phyloP scores from a whole-genome alignment of 2,888 invertebrate species.

The Thecophora atra region DNA sequence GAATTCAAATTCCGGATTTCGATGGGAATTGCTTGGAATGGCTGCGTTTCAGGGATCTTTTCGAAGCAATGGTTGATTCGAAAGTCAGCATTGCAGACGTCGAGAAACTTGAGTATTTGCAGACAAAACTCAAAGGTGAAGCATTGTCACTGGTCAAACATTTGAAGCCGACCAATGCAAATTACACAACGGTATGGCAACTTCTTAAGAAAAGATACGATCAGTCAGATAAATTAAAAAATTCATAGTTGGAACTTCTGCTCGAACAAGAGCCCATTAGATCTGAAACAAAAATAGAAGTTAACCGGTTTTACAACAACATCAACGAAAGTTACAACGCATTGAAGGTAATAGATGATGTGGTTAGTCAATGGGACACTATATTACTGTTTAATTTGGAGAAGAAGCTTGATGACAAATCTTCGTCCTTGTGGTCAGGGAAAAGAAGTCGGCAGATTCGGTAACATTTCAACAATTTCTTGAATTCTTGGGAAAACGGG shows the following conservation, averaged over 20 bases:
- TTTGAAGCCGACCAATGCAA: slow-evolving; percentile 36
- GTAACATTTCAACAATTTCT: slow-evolving; percentile 22
- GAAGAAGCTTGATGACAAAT: slow-evolving; percentile 29
- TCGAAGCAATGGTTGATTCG: slow-evolving; percentile 33
- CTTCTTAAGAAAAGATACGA: slow-evolving; percentile 36
- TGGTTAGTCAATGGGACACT: slow-evolving; percentile 28
- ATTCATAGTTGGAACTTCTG: slow-evolving; percentile 30
- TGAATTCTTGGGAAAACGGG: slow-evolving; percentile 32
- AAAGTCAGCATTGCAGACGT: slow-evolving; percentile 28
- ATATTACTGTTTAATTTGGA: slow-evolving; percentile 29
- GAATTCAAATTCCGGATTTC: slow-evolving; percentile 35
- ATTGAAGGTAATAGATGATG: slow-evolving; percentile 25
- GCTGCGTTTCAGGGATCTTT: slow-evolving; percentile 36
- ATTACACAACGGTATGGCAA: slow-evolving; percentile 38
- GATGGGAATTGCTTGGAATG: slow-evolving; percentile 23
- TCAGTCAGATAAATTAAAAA: slow-evolving; percentile 36
- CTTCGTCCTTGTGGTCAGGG: slow-evolving; percentile 18
- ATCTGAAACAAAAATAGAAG: slow-evolving; percentile 7
- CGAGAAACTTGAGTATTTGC: slow-evolving; percentile 37
- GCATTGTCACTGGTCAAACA: slow-evolving; percentile 34
- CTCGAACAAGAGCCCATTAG: slow-evolving; percentile 34
- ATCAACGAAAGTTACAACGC: slow-evolving; percentile 30
- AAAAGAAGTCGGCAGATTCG: neutral
- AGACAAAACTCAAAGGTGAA: slow-evolving; percentile 31
- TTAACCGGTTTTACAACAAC: slow-evolving; percentile 36